phyloP scores from a whole-genome alignment of 2,113 vertebrate species.

The Tupaia tana region DNA sequence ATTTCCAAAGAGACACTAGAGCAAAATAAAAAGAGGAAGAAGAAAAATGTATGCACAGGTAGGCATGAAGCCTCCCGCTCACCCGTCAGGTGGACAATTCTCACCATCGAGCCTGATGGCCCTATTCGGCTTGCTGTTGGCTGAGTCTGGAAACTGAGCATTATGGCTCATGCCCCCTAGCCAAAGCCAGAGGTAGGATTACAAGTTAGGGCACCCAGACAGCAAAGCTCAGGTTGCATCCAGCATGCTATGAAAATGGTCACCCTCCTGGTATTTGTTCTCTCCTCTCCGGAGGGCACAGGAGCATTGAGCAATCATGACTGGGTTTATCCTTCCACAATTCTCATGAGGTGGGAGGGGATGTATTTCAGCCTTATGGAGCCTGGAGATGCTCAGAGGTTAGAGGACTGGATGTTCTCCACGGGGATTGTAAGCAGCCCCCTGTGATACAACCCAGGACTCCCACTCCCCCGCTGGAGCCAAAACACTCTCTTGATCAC shows the following conservation, averaged over 20 bases:
- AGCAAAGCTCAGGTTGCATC: background rate
- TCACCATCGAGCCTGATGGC: accelerated
- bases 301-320: background rate
- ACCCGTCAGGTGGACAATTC: background rate
- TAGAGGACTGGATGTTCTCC: background rate
- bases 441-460: background rate
- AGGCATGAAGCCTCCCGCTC: no score
- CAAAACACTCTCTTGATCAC: no score
- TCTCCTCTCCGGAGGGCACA: background rate
- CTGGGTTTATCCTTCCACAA: background rate
- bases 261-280: background rate
- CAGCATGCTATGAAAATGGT: accelerated
- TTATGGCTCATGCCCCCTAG: background rate
- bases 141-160: background rate
- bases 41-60: background rate
- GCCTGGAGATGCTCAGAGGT: background rate
- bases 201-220: background rate
- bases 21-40: background rate
- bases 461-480: background rate
- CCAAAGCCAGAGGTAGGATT: background rate
- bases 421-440: background rate
- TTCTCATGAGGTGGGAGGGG: background rate
- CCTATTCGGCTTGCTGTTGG: accelerated
- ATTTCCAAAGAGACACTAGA: background rate
- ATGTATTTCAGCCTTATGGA: background rate